Evolutionary conservation across 2,113 vertebrate genomes (phyloP).

Genomic region (Ondatra zibethicus): DNA sequence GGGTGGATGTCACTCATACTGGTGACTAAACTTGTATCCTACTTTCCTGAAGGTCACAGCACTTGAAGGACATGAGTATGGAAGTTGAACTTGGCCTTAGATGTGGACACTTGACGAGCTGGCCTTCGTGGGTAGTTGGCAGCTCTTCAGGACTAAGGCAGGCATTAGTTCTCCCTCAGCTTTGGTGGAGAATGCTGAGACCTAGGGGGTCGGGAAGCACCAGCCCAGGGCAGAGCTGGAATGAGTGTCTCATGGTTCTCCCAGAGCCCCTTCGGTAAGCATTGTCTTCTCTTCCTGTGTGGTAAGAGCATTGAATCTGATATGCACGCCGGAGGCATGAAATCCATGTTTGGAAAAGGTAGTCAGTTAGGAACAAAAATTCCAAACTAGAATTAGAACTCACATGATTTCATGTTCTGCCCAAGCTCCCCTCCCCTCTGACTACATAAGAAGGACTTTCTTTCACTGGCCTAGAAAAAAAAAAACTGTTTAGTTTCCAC

Average conservation of each 20-base stretch:
- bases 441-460: constrained; percentile 45
- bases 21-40: not conserved
- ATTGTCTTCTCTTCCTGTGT: not conserved
- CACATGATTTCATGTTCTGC: not conserved
- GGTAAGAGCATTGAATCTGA: not conserved
- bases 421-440: not conserved
- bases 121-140: not conserved
- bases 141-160: not conserved
- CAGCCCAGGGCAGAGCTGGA: not conserved
- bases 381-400: not conserved
- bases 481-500: constrained; percentile 26
- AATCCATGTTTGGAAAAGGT: not conserved
- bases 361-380: not conserved
- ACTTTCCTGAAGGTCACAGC: not conserved
- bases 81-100: not conserved
- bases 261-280: not conserved
- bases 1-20: too few relatives aligned
- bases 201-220: not conserved
- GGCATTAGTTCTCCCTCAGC: not conserved
- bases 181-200: not conserved
- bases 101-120: not conserved
- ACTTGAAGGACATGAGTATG: not conserved
- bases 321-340: not conserved
- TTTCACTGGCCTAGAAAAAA: constrained; percentile 52
- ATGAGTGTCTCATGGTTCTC: too few relatives aligned